phyloP scores from a whole-genome alignment of 2,888 invertebrate genomes.

The Clivina fossor region DNA sequence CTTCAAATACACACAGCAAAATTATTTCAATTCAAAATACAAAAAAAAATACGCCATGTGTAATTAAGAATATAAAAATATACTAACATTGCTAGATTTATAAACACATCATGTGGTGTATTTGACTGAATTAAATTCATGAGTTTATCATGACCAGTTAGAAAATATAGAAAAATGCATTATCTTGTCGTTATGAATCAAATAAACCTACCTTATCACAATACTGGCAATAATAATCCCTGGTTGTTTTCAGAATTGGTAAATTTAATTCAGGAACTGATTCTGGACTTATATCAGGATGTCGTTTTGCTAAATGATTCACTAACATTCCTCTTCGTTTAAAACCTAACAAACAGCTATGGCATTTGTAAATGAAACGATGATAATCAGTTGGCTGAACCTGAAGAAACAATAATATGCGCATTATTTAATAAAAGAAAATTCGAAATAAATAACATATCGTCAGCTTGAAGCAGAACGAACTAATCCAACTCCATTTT shows the following conservation, averaged over 20 bases:
- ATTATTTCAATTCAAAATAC: not conserved
- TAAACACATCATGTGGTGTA: no score
- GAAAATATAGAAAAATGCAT: no score
- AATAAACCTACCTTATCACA: slow-evolving; percentile 71
- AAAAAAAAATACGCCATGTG: no score
- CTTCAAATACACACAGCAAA: slow-evolving; percentile 4
- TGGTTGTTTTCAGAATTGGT: slow-evolving; percentile 74
- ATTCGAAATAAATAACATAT: no score
- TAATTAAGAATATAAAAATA: no score
- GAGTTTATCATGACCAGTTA: no score
- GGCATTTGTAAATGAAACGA: slow-evolving; percentile 75
- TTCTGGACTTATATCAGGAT: slow-evolving; percentile 65
- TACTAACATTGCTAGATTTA: no score
- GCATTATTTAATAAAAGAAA: not conserved
- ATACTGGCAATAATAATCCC: slow-evolving; percentile 81
- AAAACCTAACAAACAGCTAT: slow-evolving; percentile 72
- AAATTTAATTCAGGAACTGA: slow-evolving; percentile 73
- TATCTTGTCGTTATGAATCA: no score
- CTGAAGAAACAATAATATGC: slow-evolving; percentile 3
- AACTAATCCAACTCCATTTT: not conserved
- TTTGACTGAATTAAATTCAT: no score
- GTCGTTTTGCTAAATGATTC: slow-evolving; percentile 80
- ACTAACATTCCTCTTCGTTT: slow-evolving; percentile 83
- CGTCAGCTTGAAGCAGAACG: not conserved
- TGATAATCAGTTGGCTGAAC: slow-evolving; percentile 66